Evolutionary conservation across 2,113 vertebrate species (phyloP).

Genomic region (Parotia lawesii): DNA sequence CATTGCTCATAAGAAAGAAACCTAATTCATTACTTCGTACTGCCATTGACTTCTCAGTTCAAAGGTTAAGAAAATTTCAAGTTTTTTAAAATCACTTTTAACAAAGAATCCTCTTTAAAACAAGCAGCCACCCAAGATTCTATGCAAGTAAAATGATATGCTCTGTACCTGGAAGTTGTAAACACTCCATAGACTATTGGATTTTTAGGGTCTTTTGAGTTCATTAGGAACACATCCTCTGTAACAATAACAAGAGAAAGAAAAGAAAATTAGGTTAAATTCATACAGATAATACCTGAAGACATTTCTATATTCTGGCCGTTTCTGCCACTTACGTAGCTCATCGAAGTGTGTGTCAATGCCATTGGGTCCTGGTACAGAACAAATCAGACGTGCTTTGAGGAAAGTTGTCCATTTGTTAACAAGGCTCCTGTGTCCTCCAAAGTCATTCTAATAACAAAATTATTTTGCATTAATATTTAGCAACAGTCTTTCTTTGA

Average conservation of each 20-base stretch:
- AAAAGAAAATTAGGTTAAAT: conserved; percentile 22
- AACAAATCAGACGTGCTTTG: conserved; percentile 93
- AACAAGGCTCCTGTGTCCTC: conserved; percentile 95
- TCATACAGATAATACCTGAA: neutral
- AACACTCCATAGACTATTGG: conserved; percentile 94
- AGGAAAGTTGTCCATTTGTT: conserved; percentile 99
- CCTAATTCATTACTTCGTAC: conserved; percentile 11
- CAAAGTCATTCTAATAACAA: conserved; percentile 88
- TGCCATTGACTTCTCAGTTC: neutral
- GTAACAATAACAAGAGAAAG: neutral
- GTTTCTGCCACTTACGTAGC: conserved; percentile 82
- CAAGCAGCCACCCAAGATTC: neutral
- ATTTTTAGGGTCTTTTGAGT: conserved; percentile 95
- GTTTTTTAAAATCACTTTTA: conserved; percentile 18
- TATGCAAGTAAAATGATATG: neutral
- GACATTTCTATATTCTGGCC: neutral
- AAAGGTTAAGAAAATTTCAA: conserved; percentile 45
- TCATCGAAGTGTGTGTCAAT: conserved; percentile 99
- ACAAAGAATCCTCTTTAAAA: conserved; percentile 27
- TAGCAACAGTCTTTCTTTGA: neutral
- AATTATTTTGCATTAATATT: neutral
- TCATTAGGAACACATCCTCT: conserved; percentile 98
- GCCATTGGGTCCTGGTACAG: conserved; percentile 92
- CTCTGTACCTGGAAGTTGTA: conserved; percentile 92
- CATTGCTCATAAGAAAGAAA: neutral